Base-by-base conservation (phyloP, 2,888 invertebrate genomes). In the Clepsis dumicolana region DNA sequence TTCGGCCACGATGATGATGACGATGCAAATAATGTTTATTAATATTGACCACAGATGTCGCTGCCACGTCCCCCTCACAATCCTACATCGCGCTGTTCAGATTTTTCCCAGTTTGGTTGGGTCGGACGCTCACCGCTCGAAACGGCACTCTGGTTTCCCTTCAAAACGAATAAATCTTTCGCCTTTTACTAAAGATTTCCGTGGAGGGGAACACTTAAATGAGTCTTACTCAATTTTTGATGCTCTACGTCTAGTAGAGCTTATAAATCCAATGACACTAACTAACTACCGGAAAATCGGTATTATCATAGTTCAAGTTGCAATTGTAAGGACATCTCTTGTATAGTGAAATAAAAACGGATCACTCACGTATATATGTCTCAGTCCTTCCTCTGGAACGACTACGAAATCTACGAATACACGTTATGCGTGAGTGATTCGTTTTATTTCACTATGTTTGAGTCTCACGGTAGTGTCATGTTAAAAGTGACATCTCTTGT, bases 181-280 rank as follows among this genome's bases (percentile, higher is more conserved):
- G 95, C 95, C 95, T 95, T 95, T 96, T 95, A 96, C 95, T 96
- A 95, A 95, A 95, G 95, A 95, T 96, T 95, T 95, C 95, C 95
- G 95, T 95, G 95, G 95, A 95, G 95, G 94, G 95, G 95, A 92
- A 93, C 95, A 95, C 94, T 94, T 94, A 94, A 95, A 95, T 95
- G 95, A 95, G 95, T 95, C 95, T 95, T 76, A 66, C 50, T 24
- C 59, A 73, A 80, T 83, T 85, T 85, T 86, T 73, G 16, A 18
- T 16, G 27, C 53, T 53, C 53, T 53, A 53, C 53, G 16, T 18
- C 7, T 29, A 16, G 53, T 53, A 29, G 53, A 53, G 53, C 29
- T 29, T 27, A 7, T 27, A 38, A 38, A 8, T 8, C 1, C 32
- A 32, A 12, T 32, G 12, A 12, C 32, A 0, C 32, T 2, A 32